Evolutionary conservation across 2,113 vertebrate species (phyloP).

Genomic region (Leucopsar rothschildi): DNA sequence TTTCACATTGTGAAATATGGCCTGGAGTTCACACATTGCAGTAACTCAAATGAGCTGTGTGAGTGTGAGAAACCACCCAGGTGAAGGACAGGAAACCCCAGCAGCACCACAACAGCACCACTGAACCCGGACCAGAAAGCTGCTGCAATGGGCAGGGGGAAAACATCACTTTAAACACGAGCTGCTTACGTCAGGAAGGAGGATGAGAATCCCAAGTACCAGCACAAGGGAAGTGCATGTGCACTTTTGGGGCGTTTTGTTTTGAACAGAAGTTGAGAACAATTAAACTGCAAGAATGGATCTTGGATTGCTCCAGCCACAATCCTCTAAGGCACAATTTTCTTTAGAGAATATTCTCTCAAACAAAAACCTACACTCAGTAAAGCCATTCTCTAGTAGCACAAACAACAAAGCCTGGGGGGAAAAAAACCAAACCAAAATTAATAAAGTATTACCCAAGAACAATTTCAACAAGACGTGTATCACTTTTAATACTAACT

Average conservation of each 20-base stretch:
- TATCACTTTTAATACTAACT: not conserved
- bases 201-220: not conserved
- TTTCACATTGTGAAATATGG: rapidly evolving
- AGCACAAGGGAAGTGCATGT: not conserved
- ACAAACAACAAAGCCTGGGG: not conserved
- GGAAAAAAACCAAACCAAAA: not conserved
- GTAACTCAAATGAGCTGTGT: not conserved
- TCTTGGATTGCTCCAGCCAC: not conserved
- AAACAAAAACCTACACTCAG: not conserved
- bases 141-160: not conserved
- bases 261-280: not conserved
- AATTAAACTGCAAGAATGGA: not conserved
- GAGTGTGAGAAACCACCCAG: not conserved
- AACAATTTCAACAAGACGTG: not conserved
- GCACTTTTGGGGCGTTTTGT: rapidly evolving
- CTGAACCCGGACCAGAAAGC: not conserved
- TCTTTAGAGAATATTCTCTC: not conserved
- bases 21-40: not conserved
- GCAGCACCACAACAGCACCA: not conserved
- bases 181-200: not conserved
- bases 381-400: not conserved
- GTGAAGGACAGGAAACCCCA: not conserved
- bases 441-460: not conserved
- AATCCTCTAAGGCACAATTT: not conserved
- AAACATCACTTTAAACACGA: not conserved